Conservation (phyloP, 2,113 vertebrate genomes). For the Alethe castanea region DNA sequence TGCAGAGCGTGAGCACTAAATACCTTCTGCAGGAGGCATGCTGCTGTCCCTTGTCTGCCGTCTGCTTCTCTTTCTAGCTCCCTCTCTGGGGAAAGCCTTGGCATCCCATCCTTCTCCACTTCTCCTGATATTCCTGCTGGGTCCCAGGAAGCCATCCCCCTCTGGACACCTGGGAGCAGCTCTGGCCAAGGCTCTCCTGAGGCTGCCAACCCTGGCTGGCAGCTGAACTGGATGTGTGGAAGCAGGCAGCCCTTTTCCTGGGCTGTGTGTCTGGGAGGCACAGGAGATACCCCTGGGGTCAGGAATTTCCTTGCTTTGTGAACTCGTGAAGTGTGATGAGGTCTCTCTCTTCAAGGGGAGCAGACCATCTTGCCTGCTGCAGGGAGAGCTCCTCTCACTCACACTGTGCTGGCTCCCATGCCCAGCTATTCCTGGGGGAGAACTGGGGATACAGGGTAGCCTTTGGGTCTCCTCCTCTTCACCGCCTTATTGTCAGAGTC, state of each 20-base stretch:
- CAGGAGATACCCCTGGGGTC: too few relatives aligned
- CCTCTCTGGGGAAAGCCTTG: neutral
- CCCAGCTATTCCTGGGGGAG: accelerated
- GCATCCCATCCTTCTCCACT: neutral
- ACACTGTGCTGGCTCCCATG: accelerated
- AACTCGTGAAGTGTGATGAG: neutral
- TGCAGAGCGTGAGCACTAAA: neutral
- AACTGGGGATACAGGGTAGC: neutral
- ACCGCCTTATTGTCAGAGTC: neutral
- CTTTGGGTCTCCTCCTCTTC: neutral
- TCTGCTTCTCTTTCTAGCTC: neutral
- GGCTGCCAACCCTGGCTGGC: neutral
- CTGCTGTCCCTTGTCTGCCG: accelerated
- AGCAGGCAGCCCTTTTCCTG: neutral
- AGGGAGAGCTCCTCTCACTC: neutral
- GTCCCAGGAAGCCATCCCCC: neutral
- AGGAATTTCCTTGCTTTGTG: neutral
- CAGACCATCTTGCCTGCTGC: neutral
- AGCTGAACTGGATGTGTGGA: neutral
- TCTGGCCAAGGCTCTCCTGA: neutral
- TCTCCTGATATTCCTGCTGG: accelerated
- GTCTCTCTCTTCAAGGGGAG: neutral
- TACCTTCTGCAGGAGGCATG: neutral
- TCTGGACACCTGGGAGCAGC: neutral
- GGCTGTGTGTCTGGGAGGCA: too few relatives aligned